These are phyloP conservation scores for Odocoileus hemionus DNA, from an alignment of 2,113 vertebrate genomes.

Conservation along the genomic window DNA sequence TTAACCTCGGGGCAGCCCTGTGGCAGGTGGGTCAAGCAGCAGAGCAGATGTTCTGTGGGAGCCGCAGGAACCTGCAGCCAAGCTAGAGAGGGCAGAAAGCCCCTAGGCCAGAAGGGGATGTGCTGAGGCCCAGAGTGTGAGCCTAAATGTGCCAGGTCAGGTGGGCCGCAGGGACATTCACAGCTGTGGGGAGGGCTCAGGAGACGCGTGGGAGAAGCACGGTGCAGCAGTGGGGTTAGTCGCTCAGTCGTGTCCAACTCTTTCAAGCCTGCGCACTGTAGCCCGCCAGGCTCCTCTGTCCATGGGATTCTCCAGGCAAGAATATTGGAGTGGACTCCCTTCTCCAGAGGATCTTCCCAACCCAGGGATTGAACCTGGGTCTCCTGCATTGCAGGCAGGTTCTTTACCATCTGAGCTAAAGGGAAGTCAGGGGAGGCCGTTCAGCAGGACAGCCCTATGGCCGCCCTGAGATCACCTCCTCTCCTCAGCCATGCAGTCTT, in stretches of 20 bases:
- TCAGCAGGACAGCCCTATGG: too few species aligned
- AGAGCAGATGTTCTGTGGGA: neutral
- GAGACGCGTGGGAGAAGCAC: neutral
- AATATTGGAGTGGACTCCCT: neutral
- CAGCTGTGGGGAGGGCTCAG: neutral
- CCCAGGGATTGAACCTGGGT: neutral
- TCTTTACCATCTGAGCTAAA: neutral
- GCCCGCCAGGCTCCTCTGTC: neutral
- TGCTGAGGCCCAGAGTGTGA: neutral
- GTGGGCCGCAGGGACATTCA: neutral
- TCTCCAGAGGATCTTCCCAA: neutral
- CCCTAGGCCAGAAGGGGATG: neutral
- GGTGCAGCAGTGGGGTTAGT: neutral
- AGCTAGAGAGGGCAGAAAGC: neutral
- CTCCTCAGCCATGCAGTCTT: too few species aligned
- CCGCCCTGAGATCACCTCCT: neutral
- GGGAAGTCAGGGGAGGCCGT: neutral
- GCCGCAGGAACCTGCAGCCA: neutral
- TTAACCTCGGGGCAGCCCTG: rapidly evolving
- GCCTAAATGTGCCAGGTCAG: neutral
- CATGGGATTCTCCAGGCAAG: neutral
- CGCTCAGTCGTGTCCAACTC: neutral
- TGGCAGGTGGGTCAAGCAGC: neutral
- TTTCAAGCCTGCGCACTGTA: rapidly evolving
- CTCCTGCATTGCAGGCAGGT: neutral